phyloP scores from a whole-genome alignment of 2,113 vertebrate genomes.

The Rhipidura dahli region DNA sequence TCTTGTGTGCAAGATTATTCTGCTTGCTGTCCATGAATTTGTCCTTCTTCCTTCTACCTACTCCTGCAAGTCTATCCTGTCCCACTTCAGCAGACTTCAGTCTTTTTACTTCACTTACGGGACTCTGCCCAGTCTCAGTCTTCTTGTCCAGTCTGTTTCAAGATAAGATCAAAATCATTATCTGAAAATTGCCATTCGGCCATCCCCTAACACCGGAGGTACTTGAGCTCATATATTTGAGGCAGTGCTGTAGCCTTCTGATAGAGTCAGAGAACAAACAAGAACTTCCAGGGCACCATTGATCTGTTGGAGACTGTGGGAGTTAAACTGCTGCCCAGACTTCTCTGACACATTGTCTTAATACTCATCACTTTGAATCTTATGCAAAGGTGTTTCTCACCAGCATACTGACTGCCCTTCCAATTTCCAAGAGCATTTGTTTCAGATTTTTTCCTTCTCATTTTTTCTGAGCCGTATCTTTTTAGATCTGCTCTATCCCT shows the following conservation, averaged over 20 bases:
- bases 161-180: background rate
- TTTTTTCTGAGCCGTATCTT: background rate
- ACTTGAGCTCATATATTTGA: background rate
- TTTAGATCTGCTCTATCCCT: background rate
- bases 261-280: background rate
- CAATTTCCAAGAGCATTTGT: background rate
- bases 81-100: background rate
- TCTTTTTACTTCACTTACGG: background rate
- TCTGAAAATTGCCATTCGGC: background rate
- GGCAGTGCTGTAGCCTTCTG: background rate
- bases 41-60: background rate
- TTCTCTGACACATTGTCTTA: background rate
- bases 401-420: background rate
- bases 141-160: background rate
- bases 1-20: background rate
- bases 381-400: background rate
- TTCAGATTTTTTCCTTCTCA: background rate
- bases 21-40: background rate
- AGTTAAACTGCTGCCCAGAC: background rate
- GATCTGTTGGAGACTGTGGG: background rate
- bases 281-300: background rate
- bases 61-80: background rate
- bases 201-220: background rate
- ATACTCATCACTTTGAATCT: background rate
- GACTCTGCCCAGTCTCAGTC: background rate